Percentiles rank a stretch among this genome's conserved stretches.
Evolutionary conservation across 2,888 invertebrate genomes (phyloP).

Genomic region (Sphaerophoria rueppellii): DNA sequence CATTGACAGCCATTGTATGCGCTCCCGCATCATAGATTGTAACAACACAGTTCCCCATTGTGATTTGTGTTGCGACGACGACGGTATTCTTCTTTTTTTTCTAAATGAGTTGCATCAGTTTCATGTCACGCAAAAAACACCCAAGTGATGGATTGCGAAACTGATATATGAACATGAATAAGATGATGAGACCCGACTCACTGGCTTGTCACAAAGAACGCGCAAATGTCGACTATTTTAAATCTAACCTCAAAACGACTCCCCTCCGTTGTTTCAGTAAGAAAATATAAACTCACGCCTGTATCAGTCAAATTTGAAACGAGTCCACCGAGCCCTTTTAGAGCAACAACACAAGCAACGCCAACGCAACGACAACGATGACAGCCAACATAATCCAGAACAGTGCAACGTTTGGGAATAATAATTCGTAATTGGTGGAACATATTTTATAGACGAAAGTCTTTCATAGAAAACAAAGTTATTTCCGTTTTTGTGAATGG

Average conservation of each 20-base stretch:
- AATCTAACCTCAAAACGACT: constrained; percentile 39
- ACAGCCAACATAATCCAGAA: neutral
- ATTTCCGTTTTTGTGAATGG: constrained; percentile 71
- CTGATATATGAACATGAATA: constrained; percentile 1
- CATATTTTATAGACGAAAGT: constrained; percentile 58
- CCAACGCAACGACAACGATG: neutral
- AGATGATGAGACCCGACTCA: neutral
- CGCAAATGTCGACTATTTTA: constrained; percentile 53
- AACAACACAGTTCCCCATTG: constrained; percentile 45
- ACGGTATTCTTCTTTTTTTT: neutral
- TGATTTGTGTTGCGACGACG: constrained; percentile 24
- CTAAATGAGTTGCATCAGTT: constrained; percentile 28
- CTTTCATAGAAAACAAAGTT: constrained; percentile 64
- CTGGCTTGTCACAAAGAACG: constrained; percentile 30
- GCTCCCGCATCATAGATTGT: constrained; percentile 9
- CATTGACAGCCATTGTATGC: constrained; percentile 59
- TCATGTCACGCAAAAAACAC: constrained; percentile 38
- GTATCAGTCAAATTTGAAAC: constrained; percentile 33
- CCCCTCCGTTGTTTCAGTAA: neutral
- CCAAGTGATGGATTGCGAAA: constrained; percentile 47
- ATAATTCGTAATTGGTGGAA: constrained; percentile 72
- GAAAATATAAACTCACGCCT: constrained; percentile 16
- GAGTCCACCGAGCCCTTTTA: constrained; percentile 59
- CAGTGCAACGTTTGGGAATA: constrained; percentile 69
- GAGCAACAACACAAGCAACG: neutral